Base-by-base conservation (phyloP, 2,888 invertebrate genomes). In the Antheraea yamamai region DNA sequence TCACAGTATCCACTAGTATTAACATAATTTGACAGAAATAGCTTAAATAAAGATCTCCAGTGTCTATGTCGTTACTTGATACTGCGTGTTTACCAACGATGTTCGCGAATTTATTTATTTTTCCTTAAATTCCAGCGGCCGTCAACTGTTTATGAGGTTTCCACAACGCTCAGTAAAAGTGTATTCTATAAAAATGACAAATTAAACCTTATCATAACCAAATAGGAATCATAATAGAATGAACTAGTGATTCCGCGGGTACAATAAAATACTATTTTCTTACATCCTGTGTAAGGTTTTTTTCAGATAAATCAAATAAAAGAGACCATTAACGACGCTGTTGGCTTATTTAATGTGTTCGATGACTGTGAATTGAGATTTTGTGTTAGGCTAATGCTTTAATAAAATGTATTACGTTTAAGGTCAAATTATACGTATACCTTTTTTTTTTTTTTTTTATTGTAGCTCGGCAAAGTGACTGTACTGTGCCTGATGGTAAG, bases 191-290 rank as follows among this genome's bases (percentile, higher is more conserved):
- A 4, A 64, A 71, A 58, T 58, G 6, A 35, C 39, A 47, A 75
- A 16, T 71, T 35, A 75, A 71, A 26, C 61, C 61, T 75, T 61
- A 71, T 72, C 7, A 30, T 10, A 14, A 30, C 47, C 14, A 14
- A 8, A 20, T 30, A 71, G 35, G 47, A 55, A 26, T 71, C 58
- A 73, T 6, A 75, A 72, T 75, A 47, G 72, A 55, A n/a, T 75
- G 66, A 18, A 47, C 51, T 64, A 18, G n/a, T 66, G 64, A 64
- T 16, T 55, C 23, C 14, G 74, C 64, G 73, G 66, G 16, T 55
- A 12, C 71, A 73, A 75, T 77, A 77, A 77, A 76, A 75, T 77
- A 72, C 70, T 73, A 77, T 77, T 75, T 72, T 66, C 73, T 70
- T 75, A 30, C 66, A 75, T 75, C 73, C 73, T 72, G 68, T 68